Percentiles rank a stretch among this genome's conserved stretches.
Evolutionary conservation across 2,113 vertebrate genomes (phyloP).

Genomic region (Hemichromis elongatus): DNA sequence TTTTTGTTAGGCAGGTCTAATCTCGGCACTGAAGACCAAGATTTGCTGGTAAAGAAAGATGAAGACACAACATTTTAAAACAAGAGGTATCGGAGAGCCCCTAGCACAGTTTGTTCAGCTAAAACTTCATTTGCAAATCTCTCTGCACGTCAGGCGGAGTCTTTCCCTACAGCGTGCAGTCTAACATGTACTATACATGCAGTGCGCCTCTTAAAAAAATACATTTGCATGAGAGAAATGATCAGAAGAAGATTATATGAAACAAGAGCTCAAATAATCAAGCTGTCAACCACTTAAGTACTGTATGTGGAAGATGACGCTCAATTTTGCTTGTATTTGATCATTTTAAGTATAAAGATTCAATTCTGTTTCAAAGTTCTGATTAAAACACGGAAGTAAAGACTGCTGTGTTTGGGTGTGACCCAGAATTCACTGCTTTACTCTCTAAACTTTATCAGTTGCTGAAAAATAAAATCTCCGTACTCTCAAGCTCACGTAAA

Average conservation of each 20-base stretch:
- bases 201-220: not conserved
- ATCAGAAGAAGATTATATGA: not conserved
- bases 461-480: not conserved
- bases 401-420: conserved; percentile 9
- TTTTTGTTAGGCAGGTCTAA: not conserved
- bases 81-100: not conserved
- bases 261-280: not conserved
- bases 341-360: not conserved
- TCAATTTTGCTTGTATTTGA: not conserved
- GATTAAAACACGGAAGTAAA: conserved; percentile 35
- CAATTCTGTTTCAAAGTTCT: not conserved
- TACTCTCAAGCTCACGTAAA: not conserved
- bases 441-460: not conserved
- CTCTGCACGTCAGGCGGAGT: too few relatives aligned
- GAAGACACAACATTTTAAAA: not conserved
- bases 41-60: not conserved
- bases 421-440: conserved; percentile 7
- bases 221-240: not conserved
- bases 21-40: not conserved
- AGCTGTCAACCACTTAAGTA: not conserved
- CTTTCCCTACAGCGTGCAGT: not conserved
- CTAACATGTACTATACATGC: not conserved
- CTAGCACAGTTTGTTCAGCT: not conserved
- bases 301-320: not conserved
- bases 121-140: not conserved